A percentile compares a stretch with the other conserved stretches of the same genome.
These are phyloP conservation scores for Neolamprologus hecqui DNA, from an alignment of 2,113 vertebrate genomes.

Conservation along the genomic window DNA sequence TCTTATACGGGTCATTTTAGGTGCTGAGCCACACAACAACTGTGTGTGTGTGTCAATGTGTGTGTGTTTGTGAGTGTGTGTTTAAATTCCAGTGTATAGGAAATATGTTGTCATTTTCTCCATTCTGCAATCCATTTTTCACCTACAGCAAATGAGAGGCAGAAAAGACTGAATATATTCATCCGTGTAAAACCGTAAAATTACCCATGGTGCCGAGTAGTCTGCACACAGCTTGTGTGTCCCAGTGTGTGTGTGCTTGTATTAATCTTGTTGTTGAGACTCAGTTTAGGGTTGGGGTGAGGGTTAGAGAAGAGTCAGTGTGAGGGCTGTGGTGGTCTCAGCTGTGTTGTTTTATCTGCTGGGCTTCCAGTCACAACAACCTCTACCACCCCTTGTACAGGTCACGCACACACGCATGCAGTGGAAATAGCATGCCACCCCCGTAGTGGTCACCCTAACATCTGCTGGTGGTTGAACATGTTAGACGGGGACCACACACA, in stretches of 20 bases:
- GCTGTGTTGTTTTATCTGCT: conserved; percentile 14
- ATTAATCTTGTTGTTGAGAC: not conserved
- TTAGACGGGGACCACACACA: conserved; percentile 53
- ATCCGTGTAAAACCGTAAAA: not conserved
- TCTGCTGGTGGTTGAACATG: conserved; percentile 47
- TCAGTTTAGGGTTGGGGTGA: not conserved
- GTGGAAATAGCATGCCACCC: conserved; percentile 38
- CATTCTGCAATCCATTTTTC: not conserved
- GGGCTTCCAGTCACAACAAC: conserved; percentile 38
- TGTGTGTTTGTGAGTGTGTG: not conserved
- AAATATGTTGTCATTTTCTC: conserved; percentile 1
- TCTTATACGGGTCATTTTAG: not conserved
- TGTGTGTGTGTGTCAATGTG: not conserved
- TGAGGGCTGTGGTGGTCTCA: conserved; percentile 13
- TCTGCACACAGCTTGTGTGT: not conserved
- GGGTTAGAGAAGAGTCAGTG: not conserved
- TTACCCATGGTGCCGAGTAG: not conserved
- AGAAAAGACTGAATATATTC: not conserved
- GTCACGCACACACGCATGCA: not conserved
- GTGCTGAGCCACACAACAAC: not conserved
- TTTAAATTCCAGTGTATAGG: not conserved
- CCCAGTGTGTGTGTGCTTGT: not conserved
- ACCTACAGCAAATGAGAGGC: not conserved
- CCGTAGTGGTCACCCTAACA: conserved; percentile 50
- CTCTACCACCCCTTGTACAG: conserved; percentile 15